These are phyloP conservation scores for Albula goreensis DNA, from an alignment of 2,113 vertebrate species.

Conservation along the genomic window DNA sequence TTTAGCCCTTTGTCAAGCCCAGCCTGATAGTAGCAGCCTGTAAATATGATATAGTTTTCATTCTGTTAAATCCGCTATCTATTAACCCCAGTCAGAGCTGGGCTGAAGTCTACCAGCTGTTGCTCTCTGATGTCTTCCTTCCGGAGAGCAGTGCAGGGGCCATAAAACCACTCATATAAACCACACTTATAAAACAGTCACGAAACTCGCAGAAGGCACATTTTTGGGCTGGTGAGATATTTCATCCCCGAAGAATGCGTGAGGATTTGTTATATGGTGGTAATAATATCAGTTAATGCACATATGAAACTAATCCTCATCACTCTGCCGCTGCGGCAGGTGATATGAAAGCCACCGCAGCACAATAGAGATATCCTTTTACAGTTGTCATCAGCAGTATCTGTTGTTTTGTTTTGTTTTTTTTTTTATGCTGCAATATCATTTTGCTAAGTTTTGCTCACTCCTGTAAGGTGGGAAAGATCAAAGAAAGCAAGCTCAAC, in stretches of 20 bases:
- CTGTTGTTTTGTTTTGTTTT: neutral
- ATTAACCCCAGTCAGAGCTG: constrained; percentile 36
- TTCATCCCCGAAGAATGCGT: neutral
- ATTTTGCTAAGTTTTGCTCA: neutral
- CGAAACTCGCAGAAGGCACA: neutral
- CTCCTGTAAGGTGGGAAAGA: neutral
- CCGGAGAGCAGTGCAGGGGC: neutral
- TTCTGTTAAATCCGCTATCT: constrained; percentile 32
- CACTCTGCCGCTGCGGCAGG: neutral
- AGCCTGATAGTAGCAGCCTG: constrained; percentile 43
- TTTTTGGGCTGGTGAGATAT: neutral
- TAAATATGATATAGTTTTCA: constrained; percentile 50
- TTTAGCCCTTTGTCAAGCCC: constrained; percentile 46
- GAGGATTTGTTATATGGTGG: neutral
- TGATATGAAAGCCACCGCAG: neutral
- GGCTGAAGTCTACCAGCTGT: constrained; percentile 30
- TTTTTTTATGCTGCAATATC: neutral
- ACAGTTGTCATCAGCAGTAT: neutral
- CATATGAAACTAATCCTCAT: neutral
- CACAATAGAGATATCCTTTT: neutral
- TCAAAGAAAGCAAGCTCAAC: neutral
- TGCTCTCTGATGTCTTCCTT: constrained; percentile 22
- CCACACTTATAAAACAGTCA: constrained; percentile 1
- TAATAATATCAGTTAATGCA: neutral
- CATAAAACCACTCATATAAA: neutral